These are phyloP conservation scores for Serranus cabrilla DNA, from an alignment of 2,797 vertebrate genomes.

Conservation along the genomic window DNA sequence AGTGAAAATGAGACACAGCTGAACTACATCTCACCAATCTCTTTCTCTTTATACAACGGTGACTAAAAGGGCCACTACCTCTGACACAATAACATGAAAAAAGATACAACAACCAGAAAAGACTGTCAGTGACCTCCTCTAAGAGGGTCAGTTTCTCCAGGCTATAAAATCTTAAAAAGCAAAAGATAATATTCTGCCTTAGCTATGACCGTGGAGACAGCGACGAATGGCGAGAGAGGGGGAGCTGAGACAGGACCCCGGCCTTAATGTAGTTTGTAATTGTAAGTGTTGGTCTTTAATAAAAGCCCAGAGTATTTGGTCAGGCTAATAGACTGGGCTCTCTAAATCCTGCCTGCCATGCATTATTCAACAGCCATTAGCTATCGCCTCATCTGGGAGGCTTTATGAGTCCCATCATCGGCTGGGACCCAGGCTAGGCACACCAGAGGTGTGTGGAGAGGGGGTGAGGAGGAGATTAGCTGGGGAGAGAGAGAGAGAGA, in stretches of 20 bases:
- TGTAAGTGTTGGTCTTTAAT: slow-evolving; percentile 87
- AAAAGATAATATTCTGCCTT: slow-evolving; percentile 74
- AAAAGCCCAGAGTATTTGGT: slow-evolving; percentile 85
- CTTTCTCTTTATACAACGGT: slow-evolving; percentile 46
- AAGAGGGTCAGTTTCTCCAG: slow-evolving; percentile 76
- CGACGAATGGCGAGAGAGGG: slow-evolving; percentile 51
- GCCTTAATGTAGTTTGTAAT: slow-evolving; percentile 86
- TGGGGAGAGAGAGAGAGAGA: slow-evolving; percentile 38
- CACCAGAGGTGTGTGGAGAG: slow-evolving; percentile 62
- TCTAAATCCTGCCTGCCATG: slow-evolving; percentile 85
- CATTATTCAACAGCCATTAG: slow-evolving; percentile 88
- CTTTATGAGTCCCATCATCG: slow-evolving; percentile 84
- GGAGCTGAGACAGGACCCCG: slow-evolving; percentile 71
- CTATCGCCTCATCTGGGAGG: slow-evolving; percentile 84
- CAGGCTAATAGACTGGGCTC: slow-evolving; percentile 86
- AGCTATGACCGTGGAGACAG: slow-evolving; percentile 56
- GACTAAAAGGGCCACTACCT: slow-evolving; percentile 77
- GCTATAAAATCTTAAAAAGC: slow-evolving; percentile 78
- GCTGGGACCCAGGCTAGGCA: slow-evolving; percentile 61
- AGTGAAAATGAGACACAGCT: slow-evolving; percentile 42
- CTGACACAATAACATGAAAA: slow-evolving; percentile 65
- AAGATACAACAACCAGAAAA: slow-evolving; percentile 70
- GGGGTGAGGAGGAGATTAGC: slow-evolving; percentile 50
- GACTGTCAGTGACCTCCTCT: slow-evolving; percentile 69
- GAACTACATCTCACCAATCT: slow-evolving; percentile 51